Conservation (phyloP, 2,888 invertebrate genomes). For the Lutraria lutraria region DNA sequence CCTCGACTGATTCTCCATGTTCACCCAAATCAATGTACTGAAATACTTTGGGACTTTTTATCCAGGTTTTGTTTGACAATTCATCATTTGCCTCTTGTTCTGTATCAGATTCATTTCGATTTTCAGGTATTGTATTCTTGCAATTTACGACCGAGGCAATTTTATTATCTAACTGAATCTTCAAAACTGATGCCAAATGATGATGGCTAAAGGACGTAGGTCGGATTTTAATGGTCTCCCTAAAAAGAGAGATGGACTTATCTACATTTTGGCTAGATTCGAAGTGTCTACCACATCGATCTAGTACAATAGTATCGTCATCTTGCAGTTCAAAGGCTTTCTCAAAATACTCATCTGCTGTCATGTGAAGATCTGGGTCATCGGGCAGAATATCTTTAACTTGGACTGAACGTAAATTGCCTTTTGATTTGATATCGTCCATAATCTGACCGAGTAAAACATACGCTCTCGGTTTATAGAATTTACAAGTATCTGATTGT, state of each 20-base stretch:
- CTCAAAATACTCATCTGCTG: constrained; percentile 26
- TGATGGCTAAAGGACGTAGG: constrained; percentile 37
- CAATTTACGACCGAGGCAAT: no score
- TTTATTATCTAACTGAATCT: constrained; percentile 29
- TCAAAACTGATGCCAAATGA: constrained; percentile 46
- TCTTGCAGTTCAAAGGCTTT: constrained; percentile 19
- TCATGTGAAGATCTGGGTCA: neutral
- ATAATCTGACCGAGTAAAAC: constrained; percentile 43
- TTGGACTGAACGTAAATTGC: neutral
- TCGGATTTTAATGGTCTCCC: constrained; percentile 35
- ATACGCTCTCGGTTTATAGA: constrained; percentile 36
- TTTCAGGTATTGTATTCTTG: no score
- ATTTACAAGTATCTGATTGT: neutral
- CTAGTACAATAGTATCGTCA: constrained; percentile 44
- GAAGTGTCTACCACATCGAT: constrained; percentile 48
- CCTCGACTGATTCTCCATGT: neutral
- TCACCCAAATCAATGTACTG: neutral
- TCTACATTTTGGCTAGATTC: constrained; percentile 16
- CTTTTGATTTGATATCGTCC: constrained; percentile 16
- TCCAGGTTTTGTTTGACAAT: neutral
- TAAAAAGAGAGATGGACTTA: constrained; percentile 30
- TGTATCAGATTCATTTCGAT: neutral
- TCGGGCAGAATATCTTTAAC: constrained; percentile 36
- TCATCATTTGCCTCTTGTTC: neutral
- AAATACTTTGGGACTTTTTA: constrained; percentile 52